A percentile compares a stretch with the other conserved stretches of the same genome.
phyloP scores from a whole-genome alignment of 1,140 invertebrate genomes.

The Macrobrachium nipponense region DNA sequence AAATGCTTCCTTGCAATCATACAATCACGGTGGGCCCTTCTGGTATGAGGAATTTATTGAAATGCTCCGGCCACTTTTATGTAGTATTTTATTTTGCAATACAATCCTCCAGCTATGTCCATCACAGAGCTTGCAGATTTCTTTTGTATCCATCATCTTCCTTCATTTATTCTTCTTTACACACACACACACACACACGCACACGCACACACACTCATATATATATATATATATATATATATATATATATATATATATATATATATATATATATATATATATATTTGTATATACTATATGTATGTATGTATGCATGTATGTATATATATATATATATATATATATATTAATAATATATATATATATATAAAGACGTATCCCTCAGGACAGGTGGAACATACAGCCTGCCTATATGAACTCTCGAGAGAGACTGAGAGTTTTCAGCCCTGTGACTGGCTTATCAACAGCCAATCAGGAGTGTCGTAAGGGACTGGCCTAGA shows the following conservation, averaged over 20 bases:
- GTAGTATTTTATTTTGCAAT: too few species aligned
- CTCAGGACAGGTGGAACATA: too few species aligned
- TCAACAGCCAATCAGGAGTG: too few species aligned
- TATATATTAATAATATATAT: constrained; percentile 12
- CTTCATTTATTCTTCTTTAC: neutral
- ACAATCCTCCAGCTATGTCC: too few species aligned
- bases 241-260: constrained; percentile 11
- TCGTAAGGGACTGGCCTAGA: too few species aligned
- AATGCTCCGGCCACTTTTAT: neutral
- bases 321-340: constrained; percentile 17
- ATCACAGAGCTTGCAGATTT: neutral
- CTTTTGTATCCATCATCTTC: neutral
- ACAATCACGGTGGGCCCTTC: too few species aligned
- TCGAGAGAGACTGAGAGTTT: too few species aligned
- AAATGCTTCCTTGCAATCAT: too few species aligned
- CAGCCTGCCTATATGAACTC: too few species aligned
- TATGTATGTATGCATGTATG: constrained; percentile 3
- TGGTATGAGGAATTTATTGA: too few species aligned
- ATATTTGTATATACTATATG: constrained; percentile 2
- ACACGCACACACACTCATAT: neutral
- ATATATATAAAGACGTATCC: too few species aligned
- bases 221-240: neutral
- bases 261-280: constrained; percentile 16
- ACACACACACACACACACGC: constrained; percentile 15
- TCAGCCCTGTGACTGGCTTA: too few species aligned